Base-by-base conservation (phyloP, 2,113 vertebrate genomes). In the Megalops atlanticus region DNA sequence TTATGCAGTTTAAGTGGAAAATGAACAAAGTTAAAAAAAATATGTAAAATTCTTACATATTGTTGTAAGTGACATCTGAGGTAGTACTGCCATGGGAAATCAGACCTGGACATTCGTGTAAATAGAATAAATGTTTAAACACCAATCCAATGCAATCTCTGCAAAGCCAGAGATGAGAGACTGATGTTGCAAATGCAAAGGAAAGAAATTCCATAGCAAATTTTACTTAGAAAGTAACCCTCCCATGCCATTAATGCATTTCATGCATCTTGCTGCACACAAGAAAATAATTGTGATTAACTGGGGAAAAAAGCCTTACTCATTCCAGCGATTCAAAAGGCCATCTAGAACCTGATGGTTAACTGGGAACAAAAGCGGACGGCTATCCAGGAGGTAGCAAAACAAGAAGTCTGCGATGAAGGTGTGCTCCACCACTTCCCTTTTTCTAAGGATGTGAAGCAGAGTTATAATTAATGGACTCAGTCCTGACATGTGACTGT, bases 351-450 rank as follows among this genome's bases (percentile, higher is more conserved):
- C 14, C 18, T 43, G 47, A 21, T 39, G 47, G 1, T 16, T 54
- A 27, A 74, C 15, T 27, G 41, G 45, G 41, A 38, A 58, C 10
- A 83, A 16, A 11, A 38, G 4, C 2, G 70, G 21, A n/a, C 69
- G 64, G 0, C 41, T 69, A 31, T 74, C 31, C 52, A 73, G 71
- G 21, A 83, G 7, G 16, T 36, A 74, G 41, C 74, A 83, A 31
- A 71, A 58, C 31, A 83, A 40, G 71, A 83, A 83, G 31, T 83
- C 76, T 12, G 47, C 76, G 4, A 83, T 16, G 68, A 72, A 52
- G 16, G 33, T 41, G 14, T 39, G 16, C 21, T 82, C 81, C 24
- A 68, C 21, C 0, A 14, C 2, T 0, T 68, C 73, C 18, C 45
- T 31, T 21, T 36, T 81, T n/a, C 80, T 77, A 2, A 31, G n/a